Percentiles rank a stretch among this genome's conserved stretches.
These are phyloP conservation scores for Onthophagus sagittarius DNA, from an alignment of 2,888 invertebrate genomes.

Conservation along the genomic window DNA sequence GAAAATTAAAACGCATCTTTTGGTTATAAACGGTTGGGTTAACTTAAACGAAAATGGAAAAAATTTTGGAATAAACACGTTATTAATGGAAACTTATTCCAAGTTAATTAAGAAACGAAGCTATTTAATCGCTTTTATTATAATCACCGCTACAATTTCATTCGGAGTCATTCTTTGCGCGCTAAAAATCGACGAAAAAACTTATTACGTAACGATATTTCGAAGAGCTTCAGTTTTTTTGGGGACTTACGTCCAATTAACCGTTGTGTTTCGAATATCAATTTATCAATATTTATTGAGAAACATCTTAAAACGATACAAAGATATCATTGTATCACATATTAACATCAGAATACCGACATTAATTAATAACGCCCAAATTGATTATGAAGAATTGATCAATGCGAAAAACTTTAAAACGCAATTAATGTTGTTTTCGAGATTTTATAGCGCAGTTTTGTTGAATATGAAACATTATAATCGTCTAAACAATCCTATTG, in stretches of 20 bases:
- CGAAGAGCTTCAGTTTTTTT: background rate
- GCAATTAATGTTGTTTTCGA: background rate
- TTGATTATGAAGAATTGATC: background rate
- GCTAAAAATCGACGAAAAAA: background rate
- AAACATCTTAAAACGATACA: background rate
- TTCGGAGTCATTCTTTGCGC: background rate
- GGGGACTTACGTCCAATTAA: background rate
- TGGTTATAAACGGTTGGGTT: conserved; percentile 1
- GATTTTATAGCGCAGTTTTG: background rate
- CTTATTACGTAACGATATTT: background rate
- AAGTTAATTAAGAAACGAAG: background rate
- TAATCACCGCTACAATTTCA: background rate
- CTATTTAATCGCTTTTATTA: background rate
- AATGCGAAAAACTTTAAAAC: background rate
- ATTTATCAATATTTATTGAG: background rate
- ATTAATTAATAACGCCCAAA: background rate
- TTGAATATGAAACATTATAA: conserved; percentile 2
- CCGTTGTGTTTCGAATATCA: background rate
- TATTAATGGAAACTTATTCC: background rate
- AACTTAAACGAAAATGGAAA: background rate
- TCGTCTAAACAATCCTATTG: background rate
- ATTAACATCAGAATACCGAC: background rate
- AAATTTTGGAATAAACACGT: background rate
- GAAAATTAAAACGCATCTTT: background rate
- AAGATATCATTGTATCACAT: background rate